Evolutionary conservation across 2,888 invertebrate species (phyloP).

Genomic region (Scaptodrosophila latifasciaeformis): DNA sequence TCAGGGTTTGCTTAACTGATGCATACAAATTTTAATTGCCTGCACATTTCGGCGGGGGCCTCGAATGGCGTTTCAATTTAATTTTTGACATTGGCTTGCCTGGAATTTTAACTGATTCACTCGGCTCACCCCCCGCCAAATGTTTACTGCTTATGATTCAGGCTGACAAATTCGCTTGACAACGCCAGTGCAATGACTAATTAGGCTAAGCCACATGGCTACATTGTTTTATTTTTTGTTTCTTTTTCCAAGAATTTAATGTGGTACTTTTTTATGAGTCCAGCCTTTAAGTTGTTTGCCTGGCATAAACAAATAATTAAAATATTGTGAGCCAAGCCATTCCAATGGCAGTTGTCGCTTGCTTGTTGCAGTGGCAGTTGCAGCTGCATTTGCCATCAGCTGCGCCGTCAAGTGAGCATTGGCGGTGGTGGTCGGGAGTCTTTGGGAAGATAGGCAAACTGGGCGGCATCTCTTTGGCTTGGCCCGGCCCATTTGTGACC

Average conservation of each 20-base stretch:
- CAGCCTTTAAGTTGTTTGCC: slow-evolving; percentile 58
- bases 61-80: slow-evolving; percentile 11
- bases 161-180: slow-evolving; percentile 69
- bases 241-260: slow-evolving; percentile 41
- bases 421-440: slow-evolving; percentile 8
- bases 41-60: slow-evolving; percentile 48
- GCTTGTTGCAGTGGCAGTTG: slow-evolving; percentile 26
- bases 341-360: neutral
- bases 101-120: slow-evolving; percentile 31
- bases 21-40: slow-evolving; percentile 49
- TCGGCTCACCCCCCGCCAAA: slow-evolving; percentile 12
- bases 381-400: slow-evolving; percentile 60
- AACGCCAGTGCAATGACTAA: slow-evolving; percentile 6
- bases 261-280: slow-evolving; percentile 53
- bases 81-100: slow-evolving; percentile 44
- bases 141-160: slow-evolving; percentile 50
- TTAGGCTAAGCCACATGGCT: neutral
- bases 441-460: neutral
- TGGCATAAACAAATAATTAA: slow-evolving; percentile 67
- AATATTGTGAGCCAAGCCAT: slow-evolving; percentile 42
- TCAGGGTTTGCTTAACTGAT: slow-evolving; percentile 10
- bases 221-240: neutral
- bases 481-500: slow-evolving; percentile 29
- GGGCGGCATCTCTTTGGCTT: neutral
- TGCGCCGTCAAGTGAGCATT: slow-evolving; percentile 33